Evolutionary conservation across 2,888 invertebrate species (phyloP).

Genomic region (Ophioninae sp.): DNA sequence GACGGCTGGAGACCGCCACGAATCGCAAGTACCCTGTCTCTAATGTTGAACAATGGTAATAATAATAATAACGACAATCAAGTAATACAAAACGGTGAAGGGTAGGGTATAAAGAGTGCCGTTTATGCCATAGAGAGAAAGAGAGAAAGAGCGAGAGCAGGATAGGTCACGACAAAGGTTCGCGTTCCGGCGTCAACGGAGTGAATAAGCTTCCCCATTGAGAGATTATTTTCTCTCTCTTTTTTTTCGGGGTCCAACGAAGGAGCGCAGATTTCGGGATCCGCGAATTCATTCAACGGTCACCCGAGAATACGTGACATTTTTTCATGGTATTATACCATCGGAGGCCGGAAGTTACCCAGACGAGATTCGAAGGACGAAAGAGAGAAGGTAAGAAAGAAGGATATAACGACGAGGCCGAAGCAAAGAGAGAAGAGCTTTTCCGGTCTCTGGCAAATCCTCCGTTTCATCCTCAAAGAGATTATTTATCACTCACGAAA

Average conservation of each 20-base stretch:
- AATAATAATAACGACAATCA: conserved; percentile 24
- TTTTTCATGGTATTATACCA: conserved; percentile 69
- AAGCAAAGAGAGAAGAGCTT: conserved; percentile 44
- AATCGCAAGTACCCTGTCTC: conserved; percentile 19
- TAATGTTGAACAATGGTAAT: conserved; percentile 31
- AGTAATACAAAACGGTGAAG: conserved; percentile 27
- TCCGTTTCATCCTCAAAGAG: not conserved
- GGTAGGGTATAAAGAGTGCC: conserved; percentile 25
- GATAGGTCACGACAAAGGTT: conserved; percentile 10
- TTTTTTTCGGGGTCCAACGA: not conserved
- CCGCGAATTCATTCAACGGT: conserved; percentile 51
- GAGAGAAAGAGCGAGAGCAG: no score
- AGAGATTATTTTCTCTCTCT: conserved; percentile 35
- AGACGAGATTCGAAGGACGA: conserved; percentile 72
- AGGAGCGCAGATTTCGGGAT: conserved; percentile 42
- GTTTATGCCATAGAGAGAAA: conserved; percentile 20
- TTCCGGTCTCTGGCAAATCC: conserved; percentile 41
- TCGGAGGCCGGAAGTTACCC: conserved; percentile 75
- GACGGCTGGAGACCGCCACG: conserved; percentile 3
- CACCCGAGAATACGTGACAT: conserved; percentile 33
- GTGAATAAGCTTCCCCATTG: conserved; percentile 51
- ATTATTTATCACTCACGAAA: not conserved
- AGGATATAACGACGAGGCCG: conserved; percentile 37
- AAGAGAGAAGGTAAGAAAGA: conserved; percentile 5
- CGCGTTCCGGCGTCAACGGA: not conserved